These are phyloP conservation scores for Trimorus sp. DNA, from an alignment of 2,888 invertebrate species.

Conservation along the genomic window DNA sequence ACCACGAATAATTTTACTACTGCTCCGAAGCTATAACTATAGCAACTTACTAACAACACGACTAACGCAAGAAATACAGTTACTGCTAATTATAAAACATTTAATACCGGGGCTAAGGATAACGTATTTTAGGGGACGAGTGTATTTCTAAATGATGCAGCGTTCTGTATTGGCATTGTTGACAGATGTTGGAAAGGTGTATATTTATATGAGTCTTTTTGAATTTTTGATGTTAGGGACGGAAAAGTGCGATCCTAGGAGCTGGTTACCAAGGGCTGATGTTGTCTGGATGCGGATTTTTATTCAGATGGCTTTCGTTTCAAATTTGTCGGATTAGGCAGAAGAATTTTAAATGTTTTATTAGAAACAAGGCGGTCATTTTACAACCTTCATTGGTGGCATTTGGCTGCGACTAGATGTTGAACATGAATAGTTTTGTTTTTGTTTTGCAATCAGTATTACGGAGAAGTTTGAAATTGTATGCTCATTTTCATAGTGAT, in stretches of 20 bases:
- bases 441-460: too few species aligned
- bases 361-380: too few species aligned
- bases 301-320: too few species aligned
- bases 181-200: constrained; percentile 20
- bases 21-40: constrained; percentile 68
- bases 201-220: constrained; percentile 25
- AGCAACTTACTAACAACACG: constrained; percentile 67
- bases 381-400: too few species aligned
- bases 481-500: too few species aligned
- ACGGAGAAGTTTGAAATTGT: too few species aligned
- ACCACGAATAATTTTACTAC: constrained; percentile 71
- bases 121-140: constrained; percentile 24
- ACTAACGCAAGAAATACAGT: constrained; percentile 67
- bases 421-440: too few species aligned
- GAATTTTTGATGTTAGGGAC: background rate
- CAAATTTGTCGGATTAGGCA: background rate
- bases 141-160: constrained; percentile 38
- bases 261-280: background rate
- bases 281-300: background rate
- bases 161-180: constrained; percentile 47
- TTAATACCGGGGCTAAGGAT: constrained; percentile 43
- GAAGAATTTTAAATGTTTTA: background rate
- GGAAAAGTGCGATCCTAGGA: constrained; percentile 1
- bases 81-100: constrained; percentile 66
- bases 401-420: too few species aligned